phyloP scores from a whole-genome alignment of 92 coral and sea anemone genomes.

The Phenganax subtilis region DNA sequence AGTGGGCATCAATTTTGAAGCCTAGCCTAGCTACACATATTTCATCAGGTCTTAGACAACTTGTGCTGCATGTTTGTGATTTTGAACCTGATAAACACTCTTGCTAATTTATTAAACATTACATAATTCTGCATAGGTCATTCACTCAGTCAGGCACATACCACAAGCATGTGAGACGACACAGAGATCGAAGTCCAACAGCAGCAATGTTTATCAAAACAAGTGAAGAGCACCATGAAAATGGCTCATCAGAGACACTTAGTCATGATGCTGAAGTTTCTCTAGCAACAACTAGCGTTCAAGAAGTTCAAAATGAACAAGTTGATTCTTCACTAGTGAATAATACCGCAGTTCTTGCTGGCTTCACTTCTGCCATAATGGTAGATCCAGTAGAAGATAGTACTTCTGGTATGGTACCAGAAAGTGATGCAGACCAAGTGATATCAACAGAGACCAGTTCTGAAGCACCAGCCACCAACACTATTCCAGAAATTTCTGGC shows the following conservation, averaged over 20 bases:
- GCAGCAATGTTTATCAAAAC: background rate
- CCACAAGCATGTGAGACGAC: conserved; percentile 35
- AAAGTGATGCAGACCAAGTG: background rate
- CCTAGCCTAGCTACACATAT: too few species aligned
- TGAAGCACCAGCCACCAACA: background rate
- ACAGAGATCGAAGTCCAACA: background rate
- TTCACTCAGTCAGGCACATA: conserved; percentile 40
- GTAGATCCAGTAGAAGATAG: background rate
- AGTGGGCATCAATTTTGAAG: too few species aligned
- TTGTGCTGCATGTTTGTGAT: too few species aligned
- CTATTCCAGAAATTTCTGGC: conserved; percentile 5
- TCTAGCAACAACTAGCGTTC: background rate
- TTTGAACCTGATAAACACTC: too few species aligned
- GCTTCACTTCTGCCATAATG: background rate
- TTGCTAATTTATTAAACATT: too few species aligned
- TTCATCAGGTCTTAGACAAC: too few species aligned
- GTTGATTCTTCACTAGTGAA: background rate
- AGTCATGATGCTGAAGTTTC: background rate
- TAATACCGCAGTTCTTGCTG: background rate
- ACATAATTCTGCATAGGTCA: background rate
- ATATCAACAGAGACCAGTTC: background rate
- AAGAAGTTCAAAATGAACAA: background rate
- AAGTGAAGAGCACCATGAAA: background rate
- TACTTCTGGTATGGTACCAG: background rate
- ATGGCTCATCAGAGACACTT: background rate